Conservation (phyloP, 2,888 invertebrate species). For the Eudemis profundana region DNA sequence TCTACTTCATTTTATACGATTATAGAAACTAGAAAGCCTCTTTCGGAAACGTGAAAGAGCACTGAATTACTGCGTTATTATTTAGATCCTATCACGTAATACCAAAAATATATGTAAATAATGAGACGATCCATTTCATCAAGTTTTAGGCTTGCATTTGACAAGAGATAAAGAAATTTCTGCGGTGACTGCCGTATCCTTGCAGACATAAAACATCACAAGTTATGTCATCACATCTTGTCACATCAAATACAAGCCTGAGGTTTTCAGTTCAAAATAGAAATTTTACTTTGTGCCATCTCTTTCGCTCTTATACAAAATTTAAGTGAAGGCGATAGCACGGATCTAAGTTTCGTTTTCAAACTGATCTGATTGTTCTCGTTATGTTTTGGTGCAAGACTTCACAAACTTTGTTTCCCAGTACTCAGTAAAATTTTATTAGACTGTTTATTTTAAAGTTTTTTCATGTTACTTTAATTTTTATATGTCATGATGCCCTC, state of each 20-base stretch:
- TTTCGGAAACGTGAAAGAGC: not conserved
- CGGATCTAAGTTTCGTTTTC: not conserved
- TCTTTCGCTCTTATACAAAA: not conserved
- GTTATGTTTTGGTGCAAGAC: constrained; percentile 16
- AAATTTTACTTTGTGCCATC: not conserved
- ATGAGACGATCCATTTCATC: not conserved
- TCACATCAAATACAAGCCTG: too few relatives aligned
- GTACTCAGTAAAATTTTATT: constrained; percentile 33
- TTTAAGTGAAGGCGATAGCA: not conserved
- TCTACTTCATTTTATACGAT: constrained; percentile 14
- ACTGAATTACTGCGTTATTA: not conserved
- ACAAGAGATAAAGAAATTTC: not conserved
- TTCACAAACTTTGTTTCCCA: constrained; percentile 15
- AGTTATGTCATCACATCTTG: too few relatives aligned
- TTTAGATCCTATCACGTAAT: not conserved
- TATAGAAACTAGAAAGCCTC: not conserved
- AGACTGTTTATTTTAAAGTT: constrained; percentile 51
- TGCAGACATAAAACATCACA: not conserved
- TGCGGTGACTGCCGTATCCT: not conserved
- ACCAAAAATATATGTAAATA: not conserved
- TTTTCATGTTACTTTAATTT: constrained; percentile 50
- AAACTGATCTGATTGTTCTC: constrained; percentile 6
- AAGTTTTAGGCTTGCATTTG: not conserved
- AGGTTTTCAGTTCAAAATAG: not conserved
- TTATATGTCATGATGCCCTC: constrained; percentile 59